A percentile compares a stretch with the other conserved stretches of the same genome.
These are phyloP conservation scores for Aspidiotus destructor DNA, from an alignment of 2,888 invertebrate species.

Conservation along the genomic window DNA sequence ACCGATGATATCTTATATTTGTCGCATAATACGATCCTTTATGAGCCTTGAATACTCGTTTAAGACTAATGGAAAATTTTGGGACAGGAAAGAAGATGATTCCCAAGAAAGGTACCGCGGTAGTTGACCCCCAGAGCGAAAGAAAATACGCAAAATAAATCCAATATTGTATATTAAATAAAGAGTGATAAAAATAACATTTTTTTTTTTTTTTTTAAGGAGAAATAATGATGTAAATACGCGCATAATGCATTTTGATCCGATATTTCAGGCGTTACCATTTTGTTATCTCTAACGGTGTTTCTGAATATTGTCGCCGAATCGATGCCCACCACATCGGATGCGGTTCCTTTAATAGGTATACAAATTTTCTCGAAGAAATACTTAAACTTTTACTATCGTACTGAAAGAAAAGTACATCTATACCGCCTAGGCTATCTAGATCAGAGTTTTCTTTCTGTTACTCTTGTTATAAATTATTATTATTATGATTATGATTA, in stretches of 20 bases:
- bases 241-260: conserved; percentile 9
- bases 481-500: neutral
- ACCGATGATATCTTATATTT: too few relatives aligned
- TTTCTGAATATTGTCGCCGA: conserved; percentile 96
- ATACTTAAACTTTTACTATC: neutral
- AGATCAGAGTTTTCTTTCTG: neutral
- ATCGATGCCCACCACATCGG: conserved; percentile 72
- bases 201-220: too few relatives aligned
- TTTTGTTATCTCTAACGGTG: conserved; percentile 92
- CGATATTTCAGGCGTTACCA: conserved; percentile 76
- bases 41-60: too few relatives aligned
- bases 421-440: neutral
- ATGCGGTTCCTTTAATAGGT: conserved; percentile 42
- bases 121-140: too few relatives aligned
- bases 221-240: too few relatives aligned
- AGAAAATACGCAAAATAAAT: too few relatives aligned
- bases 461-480: neutral
- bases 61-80: too few relatives aligned
- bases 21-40: too few relatives aligned
- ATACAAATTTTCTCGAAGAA: conserved; percentile 7
- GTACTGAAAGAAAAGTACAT: neutral
- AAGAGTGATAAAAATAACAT: too few relatives aligned
- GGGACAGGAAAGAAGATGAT: too few relatives aligned
- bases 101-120: too few relatives aligned
- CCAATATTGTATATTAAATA: too few relatives aligned